Percentiles rank a stretch among this genome's conserved stretches.
These are phyloP conservation scores for Tolmerus cingulatus DNA, from an alignment of 2,888 invertebrate species.

Conservation along the genomic window DNA sequence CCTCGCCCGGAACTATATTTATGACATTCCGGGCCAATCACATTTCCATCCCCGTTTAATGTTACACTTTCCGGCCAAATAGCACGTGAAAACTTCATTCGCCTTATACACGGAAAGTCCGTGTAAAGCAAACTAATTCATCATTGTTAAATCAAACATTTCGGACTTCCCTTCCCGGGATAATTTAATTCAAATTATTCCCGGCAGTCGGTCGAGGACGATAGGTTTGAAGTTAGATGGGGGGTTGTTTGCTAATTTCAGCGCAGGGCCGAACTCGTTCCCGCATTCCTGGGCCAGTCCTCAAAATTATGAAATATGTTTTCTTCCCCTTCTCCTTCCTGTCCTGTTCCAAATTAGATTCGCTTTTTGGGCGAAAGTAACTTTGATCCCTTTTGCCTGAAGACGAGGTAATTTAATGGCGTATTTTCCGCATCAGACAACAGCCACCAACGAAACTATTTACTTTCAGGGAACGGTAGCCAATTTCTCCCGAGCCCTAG, in stretches of 20 bases:
- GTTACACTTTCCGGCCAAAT: not conserved
- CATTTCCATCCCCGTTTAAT: slow-evolving; percentile 7
- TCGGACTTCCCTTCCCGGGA: not conserved
- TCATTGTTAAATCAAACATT: slow-evolving; percentile 9
- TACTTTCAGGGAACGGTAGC: not conserved
- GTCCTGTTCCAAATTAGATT: not conserved
- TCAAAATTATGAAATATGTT: not conserved
- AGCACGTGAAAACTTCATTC: not conserved
- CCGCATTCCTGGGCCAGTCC: not conserved
- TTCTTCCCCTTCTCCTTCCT: not conserved
- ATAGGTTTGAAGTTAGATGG: not conserved
- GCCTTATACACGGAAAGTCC: not conserved
- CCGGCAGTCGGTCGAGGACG: not conserved
- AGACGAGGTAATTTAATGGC: not conserved
- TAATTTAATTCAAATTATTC: slow-evolving; percentile 9
- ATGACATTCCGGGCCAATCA: not conserved
- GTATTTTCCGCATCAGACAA: not conserved
- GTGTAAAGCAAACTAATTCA: slow-evolving; percentile 14
- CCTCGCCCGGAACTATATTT: not conserved
- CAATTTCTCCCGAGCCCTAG: not conserved
- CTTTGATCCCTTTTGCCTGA: not conserved
- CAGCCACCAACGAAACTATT: not conserved
- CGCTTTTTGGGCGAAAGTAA: not conserved
- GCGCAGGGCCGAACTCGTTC: not conserved
- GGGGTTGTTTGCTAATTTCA: not conserved